These are phyloP conservation scores for Tadarida brasiliensis DNA, from an alignment of 2,797 vertebrate genomes.

Conservation along the genomic window DNA sequence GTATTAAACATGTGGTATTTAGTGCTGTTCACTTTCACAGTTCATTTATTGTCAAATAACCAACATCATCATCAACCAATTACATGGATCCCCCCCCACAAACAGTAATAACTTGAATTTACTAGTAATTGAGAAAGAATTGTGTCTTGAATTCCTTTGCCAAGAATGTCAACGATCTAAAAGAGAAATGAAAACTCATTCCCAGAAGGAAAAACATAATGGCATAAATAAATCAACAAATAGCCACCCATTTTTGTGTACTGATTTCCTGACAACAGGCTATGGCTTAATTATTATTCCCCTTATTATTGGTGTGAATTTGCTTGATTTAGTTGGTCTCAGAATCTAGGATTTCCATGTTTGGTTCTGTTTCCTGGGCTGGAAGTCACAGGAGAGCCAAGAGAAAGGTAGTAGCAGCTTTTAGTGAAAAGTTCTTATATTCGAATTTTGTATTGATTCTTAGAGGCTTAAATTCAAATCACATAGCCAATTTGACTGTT, in stretches of 20 bases:
- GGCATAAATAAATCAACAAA: slow-evolving; percentile 1
- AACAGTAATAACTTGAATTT: slow-evolving; percentile 76
- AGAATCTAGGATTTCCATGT: background rate
- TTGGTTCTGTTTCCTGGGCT: background rate
- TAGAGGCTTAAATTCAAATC: slow-evolving; percentile 44
- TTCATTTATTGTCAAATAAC: slow-evolving; percentile 76
- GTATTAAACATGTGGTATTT: slow-evolving; percentile 67
- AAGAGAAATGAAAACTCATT: slow-evolving; percentile 65
- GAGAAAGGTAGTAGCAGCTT: background rate
- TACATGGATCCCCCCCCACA: slow-evolving; percentile 54
- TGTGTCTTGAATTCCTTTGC: slow-evolving; percentile 65
- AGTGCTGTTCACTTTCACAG: slow-evolving; percentile 70
- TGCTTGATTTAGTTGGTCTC: background rate
- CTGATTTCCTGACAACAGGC: background rate
- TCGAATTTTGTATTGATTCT: slow-evolving; percentile 46
- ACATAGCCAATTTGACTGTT: slow-evolving; percentile 20
- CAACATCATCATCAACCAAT: slow-evolving; percentile 77
- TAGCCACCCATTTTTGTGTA: background rate
- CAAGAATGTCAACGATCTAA: slow-evolving; percentile 55
- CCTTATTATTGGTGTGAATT: background rate
- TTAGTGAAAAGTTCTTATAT: background rate
- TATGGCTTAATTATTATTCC: background rate
- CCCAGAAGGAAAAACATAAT: slow-evolving; percentile 64
- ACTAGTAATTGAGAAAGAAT: slow-evolving; percentile 56
- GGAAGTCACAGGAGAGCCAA: background rate